These are phyloP conservation scores for Physocephala rufipes DNA, from an alignment of 2,888 invertebrate species.

Conservation along the genomic window DNA sequence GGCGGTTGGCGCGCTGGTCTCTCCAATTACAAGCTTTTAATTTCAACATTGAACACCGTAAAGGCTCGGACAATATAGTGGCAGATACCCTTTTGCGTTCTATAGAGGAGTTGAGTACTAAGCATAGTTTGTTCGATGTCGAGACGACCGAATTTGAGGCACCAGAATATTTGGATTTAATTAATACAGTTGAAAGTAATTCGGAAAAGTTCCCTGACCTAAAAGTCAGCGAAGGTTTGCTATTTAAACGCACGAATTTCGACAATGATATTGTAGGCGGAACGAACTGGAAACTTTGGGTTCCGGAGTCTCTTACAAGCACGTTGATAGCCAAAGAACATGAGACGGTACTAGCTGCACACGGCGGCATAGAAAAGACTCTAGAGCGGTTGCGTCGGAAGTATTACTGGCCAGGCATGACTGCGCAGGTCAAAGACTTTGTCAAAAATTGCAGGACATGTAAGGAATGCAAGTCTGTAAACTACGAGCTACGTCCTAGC, in stretches of 20 bases:
- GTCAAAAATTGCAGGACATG: constrained; percentile 18
- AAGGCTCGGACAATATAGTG: constrained; percentile 30
- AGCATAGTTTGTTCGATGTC: background rate
- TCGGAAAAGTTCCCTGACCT: constrained; percentile 14
- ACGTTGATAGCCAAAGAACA: constrained; percentile 29
- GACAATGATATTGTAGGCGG: constrained; percentile 13
- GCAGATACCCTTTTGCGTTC: constrained; percentile 49
- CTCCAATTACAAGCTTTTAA: constrained; percentile 34
- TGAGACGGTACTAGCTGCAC: constrained; percentile 8
- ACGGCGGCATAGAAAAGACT: constrained; percentile 30
- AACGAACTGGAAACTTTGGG: constrained; percentile 35
- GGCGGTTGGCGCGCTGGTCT: constrained; percentile 47
- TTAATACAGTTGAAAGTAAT: background rate
- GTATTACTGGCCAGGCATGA: constrained; percentile 34
- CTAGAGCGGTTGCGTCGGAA: background rate
- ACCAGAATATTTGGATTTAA: constrained; percentile 7
- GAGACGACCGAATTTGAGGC: background rate
- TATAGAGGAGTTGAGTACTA: constrained; percentile 1
- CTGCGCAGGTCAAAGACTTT: constrained; percentile 19
- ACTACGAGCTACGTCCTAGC: background rate
- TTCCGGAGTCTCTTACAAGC: constrained; percentile 26
- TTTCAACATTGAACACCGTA: constrained; percentile 29
- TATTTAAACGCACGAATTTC: constrained; percentile 28
- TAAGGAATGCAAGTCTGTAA: constrained; percentile 30
- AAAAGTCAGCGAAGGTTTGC: background rate